Evolutionary conservation across 2,888 invertebrate genomes (phyloP).

Genomic region (Amblyjoppa fuscipennis): DNA sequence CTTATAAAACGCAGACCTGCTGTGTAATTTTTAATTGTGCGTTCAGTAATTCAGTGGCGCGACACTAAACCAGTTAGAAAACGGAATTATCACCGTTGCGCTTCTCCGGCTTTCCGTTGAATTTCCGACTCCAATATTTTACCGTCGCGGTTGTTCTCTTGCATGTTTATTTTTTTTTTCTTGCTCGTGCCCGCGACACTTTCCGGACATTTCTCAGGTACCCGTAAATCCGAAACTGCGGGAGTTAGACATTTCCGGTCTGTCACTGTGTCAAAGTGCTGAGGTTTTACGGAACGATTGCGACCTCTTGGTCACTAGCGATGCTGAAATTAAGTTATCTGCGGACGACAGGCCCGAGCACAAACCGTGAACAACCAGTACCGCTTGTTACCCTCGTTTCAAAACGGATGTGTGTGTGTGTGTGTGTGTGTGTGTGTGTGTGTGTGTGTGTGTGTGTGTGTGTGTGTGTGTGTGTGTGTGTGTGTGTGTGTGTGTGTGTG

Average conservation of each 20-base stretch:
- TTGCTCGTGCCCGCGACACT: not conserved
- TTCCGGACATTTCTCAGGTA: not conserved
- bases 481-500: not conserved
- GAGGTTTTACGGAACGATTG: constrained; percentile 47
- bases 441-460: too few species aligned
- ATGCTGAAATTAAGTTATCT: constrained; percentile 55
- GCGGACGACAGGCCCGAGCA: constrained; percentile 36
- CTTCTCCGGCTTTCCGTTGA: constrained; percentile 1
- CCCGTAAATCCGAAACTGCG: constrained; percentile 1
- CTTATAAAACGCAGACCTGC: not conserved
- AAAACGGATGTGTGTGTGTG: constrained; percentile 7
- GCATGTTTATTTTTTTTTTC: not conserved
- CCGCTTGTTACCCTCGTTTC: constrained; percentile 33
- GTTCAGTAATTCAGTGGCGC: constrained; percentile 28
- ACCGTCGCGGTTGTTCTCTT: not conserved
- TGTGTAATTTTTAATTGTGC: constrained; percentile 23
- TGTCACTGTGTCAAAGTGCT: constrained; percentile 27
- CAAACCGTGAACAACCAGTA: constrained; percentile 2
- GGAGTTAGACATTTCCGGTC: constrained; percentile 34
- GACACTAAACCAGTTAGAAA: constrained; percentile 16
- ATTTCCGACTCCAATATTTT: constrained; percentile 10
- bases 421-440: not conserved
- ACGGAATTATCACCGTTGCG: constrained; percentile 8
- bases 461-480: too few species aligned
- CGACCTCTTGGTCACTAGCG: constrained; percentile 34